Conservation (phyloP, 2,797 vertebrate species). For the Taenioides sp. region DNA sequence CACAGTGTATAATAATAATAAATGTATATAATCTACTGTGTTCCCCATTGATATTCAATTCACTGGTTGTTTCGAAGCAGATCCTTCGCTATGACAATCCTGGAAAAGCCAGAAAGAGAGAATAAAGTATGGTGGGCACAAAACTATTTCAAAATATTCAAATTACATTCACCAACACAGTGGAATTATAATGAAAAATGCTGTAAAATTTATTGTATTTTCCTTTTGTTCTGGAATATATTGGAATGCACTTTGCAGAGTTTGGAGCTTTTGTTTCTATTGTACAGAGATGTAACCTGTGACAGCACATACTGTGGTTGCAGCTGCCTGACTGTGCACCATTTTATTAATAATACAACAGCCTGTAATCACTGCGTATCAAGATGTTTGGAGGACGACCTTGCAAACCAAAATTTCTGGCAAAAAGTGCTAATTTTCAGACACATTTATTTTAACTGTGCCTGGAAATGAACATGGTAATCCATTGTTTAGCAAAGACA, state of each 20-base stretch:
- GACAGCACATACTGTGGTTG: conserved; percentile 5
- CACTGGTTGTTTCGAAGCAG: not conserved
- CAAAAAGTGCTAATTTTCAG: not conserved
- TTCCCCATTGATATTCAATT: not conserved
- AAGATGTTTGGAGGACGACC: conserved; percentile 17
- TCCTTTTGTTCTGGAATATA: conserved; percentile 12
- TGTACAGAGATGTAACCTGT: not conserved
- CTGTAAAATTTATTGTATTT: not conserved
- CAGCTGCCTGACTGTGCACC: conserved; percentile 27
- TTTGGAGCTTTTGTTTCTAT: not conserved
- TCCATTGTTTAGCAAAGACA: conserved; percentile 29
- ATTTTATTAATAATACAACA: conserved; percentile 46
- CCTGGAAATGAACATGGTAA: conserved; percentile 18
- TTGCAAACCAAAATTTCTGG: conserved; percentile 12
- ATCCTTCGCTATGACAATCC: not conserved
- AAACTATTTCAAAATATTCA: conserved; percentile 7
- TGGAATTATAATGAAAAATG: not conserved
- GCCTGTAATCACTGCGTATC: conserved; percentile 29
- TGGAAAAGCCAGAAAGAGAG: not conserved
- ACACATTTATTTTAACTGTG: conserved; percentile 21
- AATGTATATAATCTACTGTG: not conserved
- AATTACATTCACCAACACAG: not conserved
- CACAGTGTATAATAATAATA: too few relatives aligned
- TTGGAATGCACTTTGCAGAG: not conserved
- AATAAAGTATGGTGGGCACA: not conserved